A percentile compares a stretch with the other conserved stretches of the same genome.
phyloP scores from a whole-genome alignment of 2,113 vertebrate species.

The Antennarius striatus region DNA sequence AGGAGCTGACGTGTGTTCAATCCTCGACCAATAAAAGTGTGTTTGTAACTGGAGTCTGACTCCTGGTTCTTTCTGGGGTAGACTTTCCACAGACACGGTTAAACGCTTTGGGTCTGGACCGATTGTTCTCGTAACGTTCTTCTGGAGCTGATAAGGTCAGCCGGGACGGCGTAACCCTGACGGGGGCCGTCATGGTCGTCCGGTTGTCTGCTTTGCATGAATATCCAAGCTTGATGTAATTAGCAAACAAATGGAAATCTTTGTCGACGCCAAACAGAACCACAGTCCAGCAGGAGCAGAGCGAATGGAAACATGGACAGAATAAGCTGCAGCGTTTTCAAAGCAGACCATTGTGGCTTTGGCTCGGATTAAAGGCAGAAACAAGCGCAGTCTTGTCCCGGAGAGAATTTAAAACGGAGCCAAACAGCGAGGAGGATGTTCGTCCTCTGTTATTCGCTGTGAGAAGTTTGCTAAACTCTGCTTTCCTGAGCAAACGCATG shows the following conservation, averaged over 20 bases:
- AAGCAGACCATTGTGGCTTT: conserved; percentile 56
- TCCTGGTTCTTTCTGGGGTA: too few species aligned
- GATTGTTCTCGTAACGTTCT: neutral
- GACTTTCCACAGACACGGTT: too few species aligned
- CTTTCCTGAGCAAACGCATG: neutral
- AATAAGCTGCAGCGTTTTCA: conserved; percentile 40
- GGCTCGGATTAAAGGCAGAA: conserved; percentile 36
- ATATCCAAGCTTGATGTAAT: conserved; percentile 18
- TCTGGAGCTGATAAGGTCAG: conserved; percentile 9
- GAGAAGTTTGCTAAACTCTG: too few species aligned
- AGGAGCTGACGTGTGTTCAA: too few species aligned
- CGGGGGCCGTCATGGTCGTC: conserved; percentile 7
- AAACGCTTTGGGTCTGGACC: too few species aligned
- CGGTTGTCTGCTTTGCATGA: conserved; percentile 24
- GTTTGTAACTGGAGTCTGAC: too few species aligned
- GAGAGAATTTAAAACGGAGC: conserved; percentile 32
- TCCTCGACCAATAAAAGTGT: too few species aligned
- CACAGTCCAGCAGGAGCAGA: conserved; percentile 14
- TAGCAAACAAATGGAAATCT: conserved; percentile 51
- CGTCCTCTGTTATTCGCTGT: neutral
- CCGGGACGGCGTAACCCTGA: conserved; percentile 5
- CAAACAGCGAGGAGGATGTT: conserved; percentile 20
- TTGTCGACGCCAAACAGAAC: conserved; percentile 41
- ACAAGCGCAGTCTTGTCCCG: conserved; percentile 54
- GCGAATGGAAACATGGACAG: conserved; percentile 60